These are phyloP conservation scores for Catostomus latipinnis DNA, from an alignment of 2,797 vertebrate genomes.

Conservation along the genomic window DNA sequence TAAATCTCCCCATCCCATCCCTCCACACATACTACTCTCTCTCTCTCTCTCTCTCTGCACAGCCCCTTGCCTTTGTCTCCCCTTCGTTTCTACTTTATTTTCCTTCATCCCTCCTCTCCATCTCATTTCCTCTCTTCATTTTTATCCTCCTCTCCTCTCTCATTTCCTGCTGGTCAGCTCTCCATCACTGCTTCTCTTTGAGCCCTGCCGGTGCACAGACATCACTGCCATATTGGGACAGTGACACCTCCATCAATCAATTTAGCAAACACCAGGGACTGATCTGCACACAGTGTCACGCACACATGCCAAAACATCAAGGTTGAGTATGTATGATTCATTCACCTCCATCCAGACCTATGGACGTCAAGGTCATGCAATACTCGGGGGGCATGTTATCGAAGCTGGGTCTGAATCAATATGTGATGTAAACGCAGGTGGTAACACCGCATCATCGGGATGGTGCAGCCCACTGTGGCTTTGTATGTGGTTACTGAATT, in stretches of 20 bases:
- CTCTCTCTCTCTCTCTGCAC: neutral
- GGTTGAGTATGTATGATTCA: conserved; percentile 31
- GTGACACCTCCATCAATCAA: conserved; percentile 63
- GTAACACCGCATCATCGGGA: neutral
- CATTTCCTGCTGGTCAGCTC: neutral
- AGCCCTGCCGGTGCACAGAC: conserved; percentile 29
- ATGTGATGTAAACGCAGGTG: conserved; percentile 3
- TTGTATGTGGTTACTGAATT: neutral
- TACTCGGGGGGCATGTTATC: conserved; percentile 2
- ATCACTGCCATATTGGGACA: conserved; percentile 59
- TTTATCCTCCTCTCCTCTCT: conserved; percentile 16
- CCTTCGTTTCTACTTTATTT: neutral
- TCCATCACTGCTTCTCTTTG: conserved; percentile 24
- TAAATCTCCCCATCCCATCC: conserved; percentile 55
- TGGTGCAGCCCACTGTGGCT: neutral
- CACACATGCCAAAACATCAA: conserved; percentile 21
- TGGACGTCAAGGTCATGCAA: conserved; percentile 48
- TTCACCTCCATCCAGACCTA: conserved; percentile 31
- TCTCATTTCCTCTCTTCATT: conserved; percentile 34
- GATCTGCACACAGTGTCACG: conserved; percentile 37
- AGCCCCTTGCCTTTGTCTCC: conserved; percentile 29
- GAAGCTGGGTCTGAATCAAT: conserved; percentile 7
- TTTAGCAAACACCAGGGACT: conserved; percentile 44
- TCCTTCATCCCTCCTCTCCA: neutral
- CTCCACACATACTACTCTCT: conserved; percentile 31